A percentile compares a stretch with the other conserved stretches of the same genome.
Evolutionary conservation across 2,113 vertebrate genomes (phyloP).

Genomic region (Taxidea taxus): DNA sequence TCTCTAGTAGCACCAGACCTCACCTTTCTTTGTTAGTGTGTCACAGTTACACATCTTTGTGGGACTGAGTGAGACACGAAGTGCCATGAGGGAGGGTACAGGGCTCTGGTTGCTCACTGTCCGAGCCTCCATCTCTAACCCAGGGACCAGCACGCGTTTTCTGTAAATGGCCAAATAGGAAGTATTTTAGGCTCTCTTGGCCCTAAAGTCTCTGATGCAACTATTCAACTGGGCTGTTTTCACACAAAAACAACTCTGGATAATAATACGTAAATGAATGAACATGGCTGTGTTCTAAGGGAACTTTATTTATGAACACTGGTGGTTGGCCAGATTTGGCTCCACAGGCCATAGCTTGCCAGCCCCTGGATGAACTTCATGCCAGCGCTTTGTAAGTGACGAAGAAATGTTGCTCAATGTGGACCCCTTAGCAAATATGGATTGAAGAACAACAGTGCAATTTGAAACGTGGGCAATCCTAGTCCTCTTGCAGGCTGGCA

Average conservation of each 20-base stretch:
- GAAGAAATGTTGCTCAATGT: not conserved
- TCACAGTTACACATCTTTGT: not conserved
- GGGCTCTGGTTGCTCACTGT: not conserved
- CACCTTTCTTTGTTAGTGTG: not conserved
- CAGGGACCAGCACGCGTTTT: not conserved
- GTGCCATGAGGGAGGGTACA: not conserved
- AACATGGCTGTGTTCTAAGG: not conserved
- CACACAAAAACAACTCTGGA: not conserved
- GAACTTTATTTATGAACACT: not conserved
- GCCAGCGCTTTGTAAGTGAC: not conserved
- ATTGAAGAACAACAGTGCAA: not conserved
- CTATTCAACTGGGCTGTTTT: not conserved
- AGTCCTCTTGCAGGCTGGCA: not conserved
- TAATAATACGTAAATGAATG: not conserved
- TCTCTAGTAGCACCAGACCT: not conserved
- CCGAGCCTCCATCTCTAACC: not conserved
- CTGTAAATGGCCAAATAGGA: not conserved
- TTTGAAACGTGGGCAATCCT: not conserved
- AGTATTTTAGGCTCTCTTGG: not conserved
- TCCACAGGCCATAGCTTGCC: not conserved
- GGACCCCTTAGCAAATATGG: not conserved
- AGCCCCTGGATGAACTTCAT: not conserved
- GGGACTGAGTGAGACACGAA: not conserved
- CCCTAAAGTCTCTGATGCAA: not conserved
- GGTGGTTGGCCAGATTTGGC: not conserved